These are phyloP conservation scores for Leptestheria dahalacensis DNA, from an alignment of 1,140 invertebrate genomes.

Conservation along the genomic window DNA sequence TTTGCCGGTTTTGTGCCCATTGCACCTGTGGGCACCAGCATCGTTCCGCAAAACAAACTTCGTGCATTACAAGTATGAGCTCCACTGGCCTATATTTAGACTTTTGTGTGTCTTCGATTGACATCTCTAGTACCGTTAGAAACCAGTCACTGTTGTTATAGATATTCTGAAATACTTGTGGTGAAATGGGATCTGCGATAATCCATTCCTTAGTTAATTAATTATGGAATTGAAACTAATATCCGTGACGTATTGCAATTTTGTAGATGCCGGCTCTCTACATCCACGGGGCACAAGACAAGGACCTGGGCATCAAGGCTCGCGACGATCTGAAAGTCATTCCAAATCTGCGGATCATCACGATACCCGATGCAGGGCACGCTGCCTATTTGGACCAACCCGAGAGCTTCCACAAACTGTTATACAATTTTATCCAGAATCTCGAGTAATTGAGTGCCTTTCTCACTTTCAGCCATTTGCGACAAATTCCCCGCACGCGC, in stretches of 20 bases:
- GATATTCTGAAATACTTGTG: too few relatives aligned
- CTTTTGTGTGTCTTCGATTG: too few relatives aligned
- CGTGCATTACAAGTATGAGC: conserved; percentile 17
- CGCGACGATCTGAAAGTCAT: conserved; percentile 25
- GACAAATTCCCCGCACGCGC: too few relatives aligned
- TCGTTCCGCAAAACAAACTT: conserved; percentile 18
- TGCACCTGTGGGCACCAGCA: conserved; percentile 28
- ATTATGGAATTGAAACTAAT: conserved; percentile 3
- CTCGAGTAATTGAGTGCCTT: conserved; percentile 2
- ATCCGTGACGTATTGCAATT: conserved; percentile 4
- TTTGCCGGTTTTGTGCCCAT: conserved; percentile 29
- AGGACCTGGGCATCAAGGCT: conserved; percentile 24
- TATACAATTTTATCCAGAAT: conserved; percentile 30
- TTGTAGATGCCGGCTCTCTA: conserved; percentile 32
- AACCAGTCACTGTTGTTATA: too few relatives aligned
- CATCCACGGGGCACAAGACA: conserved; percentile 31
- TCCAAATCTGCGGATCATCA: conserved; percentile 25
- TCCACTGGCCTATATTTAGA: too few relatives aligned
- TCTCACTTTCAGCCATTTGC: too few relatives aligned
- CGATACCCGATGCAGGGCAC: conserved; percentile 29
- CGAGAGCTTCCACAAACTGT: conserved; percentile 27
- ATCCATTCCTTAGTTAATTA: not conserved
- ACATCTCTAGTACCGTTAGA: too few relatives aligned
- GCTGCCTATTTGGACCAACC: conserved; percentile 33
- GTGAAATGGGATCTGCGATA: too few relatives aligned